phyloP scores from a whole-genome alignment of 2,888 invertebrate genomes.

The Orthosia gothica region DNA sequence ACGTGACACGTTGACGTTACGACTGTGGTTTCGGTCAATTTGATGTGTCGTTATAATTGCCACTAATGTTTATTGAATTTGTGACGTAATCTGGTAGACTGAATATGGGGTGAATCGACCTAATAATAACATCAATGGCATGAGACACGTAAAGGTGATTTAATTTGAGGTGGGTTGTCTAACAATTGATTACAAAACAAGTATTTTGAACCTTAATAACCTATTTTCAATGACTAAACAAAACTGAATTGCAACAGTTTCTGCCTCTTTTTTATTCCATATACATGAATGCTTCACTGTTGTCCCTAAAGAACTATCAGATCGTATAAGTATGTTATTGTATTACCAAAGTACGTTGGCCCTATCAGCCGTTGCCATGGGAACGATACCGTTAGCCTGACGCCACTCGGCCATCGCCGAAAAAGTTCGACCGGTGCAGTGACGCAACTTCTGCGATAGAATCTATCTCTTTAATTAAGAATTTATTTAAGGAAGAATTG shows the following conservation, averaged over 20 bases:
- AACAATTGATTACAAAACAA: not conserved
- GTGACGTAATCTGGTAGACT: slow-evolving; percentile 26
- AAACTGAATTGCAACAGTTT: slow-evolving; percentile 1
- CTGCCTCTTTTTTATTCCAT: slow-evolving; percentile 20
- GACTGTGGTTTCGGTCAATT: slow-evolving; percentile 41
- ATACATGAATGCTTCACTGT: slow-evolving; percentile 38
- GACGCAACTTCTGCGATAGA: slow-evolving; percentile 55
- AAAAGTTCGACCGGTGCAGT: slow-evolving; percentile 51
- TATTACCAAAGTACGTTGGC: slow-evolving; percentile 68
- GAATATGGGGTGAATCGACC: not conserved
- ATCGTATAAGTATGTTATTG: slow-evolving; percentile 60
- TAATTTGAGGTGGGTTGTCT: not conserved
- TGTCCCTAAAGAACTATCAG: slow-evolving; percentile 39
- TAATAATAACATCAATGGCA: not conserved
- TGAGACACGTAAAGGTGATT: not conserved
- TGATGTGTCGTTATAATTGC: slow-evolving; percentile 32
- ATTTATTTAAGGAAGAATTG: slow-evolving; percentile 37
- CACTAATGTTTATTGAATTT: slow-evolving; percentile 42
- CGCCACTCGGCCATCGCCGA: slow-evolving; percentile 55
- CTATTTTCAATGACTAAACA: not conserved
- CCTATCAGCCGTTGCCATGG: slow-evolving; percentile 65
- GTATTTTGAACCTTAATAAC: not conserved
- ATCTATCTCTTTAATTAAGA: slow-evolving; percentile 53
- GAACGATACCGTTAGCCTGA: slow-evolving; percentile 63
- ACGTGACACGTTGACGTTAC: slow-evolving; percentile 50